phyloP scores from a whole-genome alignment of 1,140 invertebrate species.

The Micrasema longulum region DNA sequence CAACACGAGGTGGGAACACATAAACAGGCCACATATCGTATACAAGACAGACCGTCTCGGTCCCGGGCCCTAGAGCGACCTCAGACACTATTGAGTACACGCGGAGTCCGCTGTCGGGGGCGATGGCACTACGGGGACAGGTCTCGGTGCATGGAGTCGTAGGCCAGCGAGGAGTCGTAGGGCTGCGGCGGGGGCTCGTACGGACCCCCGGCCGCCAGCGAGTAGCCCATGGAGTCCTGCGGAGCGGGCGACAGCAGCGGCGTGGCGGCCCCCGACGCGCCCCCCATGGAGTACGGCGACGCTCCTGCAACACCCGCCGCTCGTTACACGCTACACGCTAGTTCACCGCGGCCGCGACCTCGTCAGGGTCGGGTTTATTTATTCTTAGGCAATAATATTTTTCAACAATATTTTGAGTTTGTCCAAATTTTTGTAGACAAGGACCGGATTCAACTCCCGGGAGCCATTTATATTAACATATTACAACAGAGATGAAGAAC shows the following conservation, averaged over 20 bases:
- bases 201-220: conserved; percentile 85
- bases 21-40: background rate
- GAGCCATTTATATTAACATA: no score
- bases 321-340: no score
- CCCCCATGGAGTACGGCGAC: conserved; percentile 91
- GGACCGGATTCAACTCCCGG: no score
- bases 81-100: no score
- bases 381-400: no score
- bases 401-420: no score
- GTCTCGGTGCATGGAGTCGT: conserved; percentile 90
- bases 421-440: no score
- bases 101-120: background rate
- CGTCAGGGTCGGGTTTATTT: no score
- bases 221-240: conserved; percentile 90
- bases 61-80: no score
- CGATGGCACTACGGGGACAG: conserved; percentile 70
- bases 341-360: no score
- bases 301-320: conserved; percentile 81
- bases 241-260: conserved; percentile 94
- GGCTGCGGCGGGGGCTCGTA: conserved; percentile 87
- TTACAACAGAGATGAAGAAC: no score
- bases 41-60: no score
- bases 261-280: conserved; percentile 86
- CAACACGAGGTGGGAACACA: background rate
- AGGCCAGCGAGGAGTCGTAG: conserved; percentile 88